Evolutionary conservation across 1,140 invertebrate genomes (phyloP).

Genomic region (Brachionus calyciflorus): DNA sequence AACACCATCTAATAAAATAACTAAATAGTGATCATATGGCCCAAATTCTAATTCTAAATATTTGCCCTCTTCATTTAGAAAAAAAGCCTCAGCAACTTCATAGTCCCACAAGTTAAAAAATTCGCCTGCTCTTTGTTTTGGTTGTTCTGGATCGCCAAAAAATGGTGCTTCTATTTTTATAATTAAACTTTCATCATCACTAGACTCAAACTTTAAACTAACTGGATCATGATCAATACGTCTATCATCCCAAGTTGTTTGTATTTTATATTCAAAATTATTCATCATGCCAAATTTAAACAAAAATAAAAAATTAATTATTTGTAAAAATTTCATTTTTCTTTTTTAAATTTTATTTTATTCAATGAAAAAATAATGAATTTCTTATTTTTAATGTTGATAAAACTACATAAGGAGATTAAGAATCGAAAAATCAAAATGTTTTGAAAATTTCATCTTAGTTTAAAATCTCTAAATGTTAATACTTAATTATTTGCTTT

Average conservation of each 20-base stretch:
- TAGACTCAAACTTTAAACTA: conserved; percentile 13
- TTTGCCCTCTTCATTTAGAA: conserved; percentile 59
- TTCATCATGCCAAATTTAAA: too few species aligned
- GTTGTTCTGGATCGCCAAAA: conserved; percentile 57
- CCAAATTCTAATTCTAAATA: conserved; percentile 64
- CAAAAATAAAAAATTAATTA: too few species aligned
- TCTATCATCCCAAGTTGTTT: conserved; percentile 51
- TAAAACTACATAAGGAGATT: too few species aligned
- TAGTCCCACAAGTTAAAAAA: conserved; percentile 61
- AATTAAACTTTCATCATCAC: conserved; percentile 15
- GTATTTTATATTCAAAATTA: conserved; percentile 49
- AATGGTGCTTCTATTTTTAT: conserved; percentile 56
- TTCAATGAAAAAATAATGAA: too few species aligned
- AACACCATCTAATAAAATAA: conserved; percentile 60
- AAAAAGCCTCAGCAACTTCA: conserved; percentile 64
- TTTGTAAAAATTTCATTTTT: too few species aligned
- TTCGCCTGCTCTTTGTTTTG: conserved; percentile 53
- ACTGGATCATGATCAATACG: conserved; percentile 49
- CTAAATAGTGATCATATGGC: conserved; percentile 62
- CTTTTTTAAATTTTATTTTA: too few species aligned
- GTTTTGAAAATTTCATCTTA: too few species aligned
- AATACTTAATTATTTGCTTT: too few species aligned
- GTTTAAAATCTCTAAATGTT: too few species aligned
- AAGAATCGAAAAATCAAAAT: too few species aligned
- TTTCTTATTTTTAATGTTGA: too few species aligned